phyloP scores from a whole-genome alignment of 2,888 invertebrate genomes.

The Apeira syringaria region DNA sequence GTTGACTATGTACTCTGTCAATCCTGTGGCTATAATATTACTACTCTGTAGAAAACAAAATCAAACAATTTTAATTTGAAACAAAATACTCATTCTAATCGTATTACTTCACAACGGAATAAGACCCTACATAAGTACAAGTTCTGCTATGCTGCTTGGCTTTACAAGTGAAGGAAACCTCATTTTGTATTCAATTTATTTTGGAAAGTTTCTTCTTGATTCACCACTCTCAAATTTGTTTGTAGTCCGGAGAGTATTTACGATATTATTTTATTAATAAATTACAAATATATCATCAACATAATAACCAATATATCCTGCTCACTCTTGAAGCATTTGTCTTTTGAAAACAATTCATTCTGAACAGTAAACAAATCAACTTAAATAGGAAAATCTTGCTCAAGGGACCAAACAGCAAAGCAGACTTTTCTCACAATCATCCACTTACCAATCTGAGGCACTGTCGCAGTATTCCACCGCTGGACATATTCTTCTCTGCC shows the following conservation, averaged over 20 bases:
- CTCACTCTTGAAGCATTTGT: too few relatives aligned
- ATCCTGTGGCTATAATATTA: constrained; percentile 20
- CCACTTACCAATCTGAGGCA: constrained; percentile 94
- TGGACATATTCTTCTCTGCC: constrained; percentile 99
- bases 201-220: too few relatives aligned
- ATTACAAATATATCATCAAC: too few relatives aligned
- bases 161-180: too few relatives aligned
- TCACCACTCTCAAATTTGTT: too few relatives aligned
- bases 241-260: too few relatives aligned
- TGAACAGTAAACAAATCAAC: too few relatives aligned
- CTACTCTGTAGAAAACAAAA: constrained; percentile 4
- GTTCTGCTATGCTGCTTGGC: constrained; percentile 1
- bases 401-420: constrained; percentile 25
- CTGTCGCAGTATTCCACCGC: constrained; percentile 98
- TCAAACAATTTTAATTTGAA: background rate
- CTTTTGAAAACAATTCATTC: too few relatives aligned
- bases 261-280: too few relatives aligned
- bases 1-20: constrained; percentile 19
- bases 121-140: background rate
- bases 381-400: background rate
- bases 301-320: too few relatives aligned
- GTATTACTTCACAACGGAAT: background rate
- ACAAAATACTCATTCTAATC: too few relatives aligned
- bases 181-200: too few relatives aligned
- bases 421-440: background rate